Evolutionary conservation across 1,140 invertebrate genomes (phyloP), one percentile per base, ranked within the genome.

Genomic region (Dreissena rostriformis): DNA sequence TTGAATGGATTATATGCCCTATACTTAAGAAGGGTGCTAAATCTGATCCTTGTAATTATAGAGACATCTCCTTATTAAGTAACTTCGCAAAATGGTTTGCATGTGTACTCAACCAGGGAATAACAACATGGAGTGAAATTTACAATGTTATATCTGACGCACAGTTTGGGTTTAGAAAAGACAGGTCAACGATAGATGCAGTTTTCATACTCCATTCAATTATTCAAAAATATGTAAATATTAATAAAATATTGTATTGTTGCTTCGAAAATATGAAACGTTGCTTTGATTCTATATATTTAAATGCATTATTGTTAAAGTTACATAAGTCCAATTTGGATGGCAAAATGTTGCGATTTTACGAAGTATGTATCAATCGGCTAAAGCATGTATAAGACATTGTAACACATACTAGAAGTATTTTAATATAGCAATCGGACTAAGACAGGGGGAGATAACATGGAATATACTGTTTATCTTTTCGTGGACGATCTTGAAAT

Each of bases 401-500:
- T 53, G 49, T 53, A 49, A 74, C 51, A 74, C n/a, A n/a, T 76
- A 76, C 49, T 76, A 53, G n/a, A 29, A 65, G 61, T 76, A 39
- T 29, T 77, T 77, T 51, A 52, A 67, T 6, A 22, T 22, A 12
- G 75, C 61, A 22, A 28, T 77, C 8, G 75, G 75, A 17, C 67
- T 77, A 52, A 15, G 75, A 17, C 75, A 77, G 52, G 75, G 75
- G 75, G 75, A 77, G 75, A n/a, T 77, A 77, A 65, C 67, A 22
- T 66, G 28, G 11, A 57, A 57, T 0, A 77, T 77, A 5, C 15
- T 77, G 17, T 77, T 77, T 77, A 57, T 51, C n/a, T 77, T 61
- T 77, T 67, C 22, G 29, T 77, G 14, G 75, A 77, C 26, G 75
- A 77, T 67, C 22, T 77, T 51, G 75, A 77, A 29, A 24, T 77